Base-by-base conservation (phyloP, 2,113 vertebrate species). In the Anseranas semipalmata region DNA sequence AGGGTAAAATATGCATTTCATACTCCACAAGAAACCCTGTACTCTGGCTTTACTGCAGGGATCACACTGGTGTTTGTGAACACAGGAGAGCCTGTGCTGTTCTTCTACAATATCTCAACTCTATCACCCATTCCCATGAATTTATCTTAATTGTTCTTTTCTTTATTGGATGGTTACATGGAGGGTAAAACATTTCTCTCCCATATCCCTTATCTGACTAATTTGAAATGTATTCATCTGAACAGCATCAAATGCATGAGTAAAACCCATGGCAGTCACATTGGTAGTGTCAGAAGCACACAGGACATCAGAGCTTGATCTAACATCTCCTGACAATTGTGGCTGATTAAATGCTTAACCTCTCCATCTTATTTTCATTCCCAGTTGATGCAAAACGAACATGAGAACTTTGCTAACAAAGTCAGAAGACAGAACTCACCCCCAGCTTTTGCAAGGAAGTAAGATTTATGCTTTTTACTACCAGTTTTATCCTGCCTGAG, bases 331-430 rank as follows among this genome's bases (percentile, higher is more conserved):
- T 85, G 95, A 80, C 66, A 88, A 58, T 39, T 86, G 86, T 68
- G 50, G 67, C 71, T 95, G 72, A 92, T 93, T 84, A 91, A 95
- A 89, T 76, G 56, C 88, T 93, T 94, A 82, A 95, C 56, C 56
- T 86, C 74, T 81, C 63, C 17, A 52, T 35, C 77, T 48, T 60
- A 71, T 71, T 77, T 80, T 79, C 56, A 68, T 89, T 80, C 67
- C 19, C 83, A 90, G 25, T 87, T 41, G 68, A 76, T 58, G 56
- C 19, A 92, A 94, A 95, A 50, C 10, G 17, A 90, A 53, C 55
- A 70, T 2, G 14, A 74, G 63, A 92, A 76, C 37, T 28, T 86
- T 59, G n/a, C n/a, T 84, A 68, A 79, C 48, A 62, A 81, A 90
- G 50, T 12, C 45, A 80, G 76, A 86, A 73, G 50, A 76, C 16